Evolutionary conservation across 2,113 vertebrate genomes (phyloP).

Genomic region (Proteles cristata): DNA sequence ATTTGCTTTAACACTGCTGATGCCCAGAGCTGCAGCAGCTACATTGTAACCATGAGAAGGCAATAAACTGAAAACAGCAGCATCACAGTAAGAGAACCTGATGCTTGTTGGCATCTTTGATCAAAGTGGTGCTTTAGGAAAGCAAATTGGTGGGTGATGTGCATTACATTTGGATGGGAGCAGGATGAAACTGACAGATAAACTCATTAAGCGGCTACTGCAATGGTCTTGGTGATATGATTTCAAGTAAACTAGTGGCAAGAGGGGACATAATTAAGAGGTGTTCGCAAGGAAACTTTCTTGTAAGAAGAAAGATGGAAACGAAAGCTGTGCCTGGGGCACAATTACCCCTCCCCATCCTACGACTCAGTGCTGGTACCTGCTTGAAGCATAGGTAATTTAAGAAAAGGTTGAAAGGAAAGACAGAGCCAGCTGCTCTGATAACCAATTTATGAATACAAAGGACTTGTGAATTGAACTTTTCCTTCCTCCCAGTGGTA

Average conservation of each 20-base stretch:
- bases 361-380: background rate
- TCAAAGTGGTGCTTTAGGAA: background rate
- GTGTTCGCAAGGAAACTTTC: background rate
- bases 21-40: background rate
- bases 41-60: background rate
- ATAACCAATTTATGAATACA: background rate
- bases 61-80: background rate
- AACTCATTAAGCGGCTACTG: background rate
- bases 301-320: background rate
- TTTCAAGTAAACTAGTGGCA: background rate
- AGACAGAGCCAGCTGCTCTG: background rate
- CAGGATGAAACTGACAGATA: background rate
- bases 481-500: slow-evolving; percentile 22
- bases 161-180: background rate
- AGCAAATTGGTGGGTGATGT: background rate
- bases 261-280: background rate
- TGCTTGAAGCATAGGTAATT: background rate
- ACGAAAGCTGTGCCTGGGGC: background rate
- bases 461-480: background rate
- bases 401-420: background rate
- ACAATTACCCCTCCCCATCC: accelerated
- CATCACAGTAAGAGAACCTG: background rate
- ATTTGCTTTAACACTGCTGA: background rate
- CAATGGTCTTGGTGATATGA: background rate
- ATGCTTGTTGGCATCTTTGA: background rate